Base-by-base conservation (phyloP, 1,140 invertebrate species). In the Ostrea denselamellosa region DNA sequence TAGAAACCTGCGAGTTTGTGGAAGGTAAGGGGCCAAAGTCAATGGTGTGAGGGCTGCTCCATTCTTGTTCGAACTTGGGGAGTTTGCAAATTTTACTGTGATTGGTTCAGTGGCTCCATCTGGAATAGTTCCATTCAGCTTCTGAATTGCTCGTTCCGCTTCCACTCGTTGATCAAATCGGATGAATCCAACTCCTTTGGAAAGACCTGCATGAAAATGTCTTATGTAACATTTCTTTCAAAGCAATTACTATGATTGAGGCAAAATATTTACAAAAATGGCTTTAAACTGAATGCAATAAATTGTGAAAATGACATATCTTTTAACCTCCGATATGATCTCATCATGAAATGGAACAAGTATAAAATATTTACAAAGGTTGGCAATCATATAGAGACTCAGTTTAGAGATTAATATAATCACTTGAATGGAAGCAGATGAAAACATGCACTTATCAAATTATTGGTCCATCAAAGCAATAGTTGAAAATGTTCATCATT, bases 71-170 rank as follows among this genome's bases (percentile, higher is more conserved):
- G 94, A 94, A 87, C 93, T 95, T 8, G 95, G 96, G 81, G 95
- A 99, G 95, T 99, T 99, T 89, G 99, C 99, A 95, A 99, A 99
- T 96, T 99, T 99, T 89, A 99, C 99, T 58, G 98, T 99, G 92
- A 99, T 99, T 58, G 98, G 98, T 95, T 99, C 99, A 87, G 97
- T 97, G 83, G 98, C 98, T 58, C 92, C 95, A 98, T 98, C 84
- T 97, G 99, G 96, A 81, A 99, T 98, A 90, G 98, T 98, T 88
- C 99, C 99, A 95, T 99, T 99, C 92, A 99, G 95, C 95, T 99
- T 98, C 94, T 99, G 98, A 91, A 99, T 99, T 44, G 99, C 99
- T 71, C 97, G 96, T 95, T 99, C 99, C 8, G 99, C 99, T 95
- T 99, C 99, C 90, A 98, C 96, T 87, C 98, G 97, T 95, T 99